Conservation (phyloP, 2,113 vertebrate species). For the Lepisosteus oculatus region DNA sequence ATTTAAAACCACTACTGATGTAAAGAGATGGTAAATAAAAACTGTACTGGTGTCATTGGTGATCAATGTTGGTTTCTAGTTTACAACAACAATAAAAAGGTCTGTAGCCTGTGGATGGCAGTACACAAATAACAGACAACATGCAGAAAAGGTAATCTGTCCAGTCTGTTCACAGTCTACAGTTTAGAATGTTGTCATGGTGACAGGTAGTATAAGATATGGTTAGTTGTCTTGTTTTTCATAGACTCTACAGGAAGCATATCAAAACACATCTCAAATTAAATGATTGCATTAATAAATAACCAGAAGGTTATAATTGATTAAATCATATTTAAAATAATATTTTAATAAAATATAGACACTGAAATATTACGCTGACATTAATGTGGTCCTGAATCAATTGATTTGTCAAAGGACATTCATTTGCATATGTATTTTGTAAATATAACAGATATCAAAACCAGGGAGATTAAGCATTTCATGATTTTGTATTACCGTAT, state of each 20-base stretch:
- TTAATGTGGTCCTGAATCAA: neutral
- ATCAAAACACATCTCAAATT: neutral
- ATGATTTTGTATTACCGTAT: too few relatives aligned
- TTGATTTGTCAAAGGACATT: neutral
- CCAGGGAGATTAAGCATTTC: too few relatives aligned
- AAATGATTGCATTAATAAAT: too few relatives aligned
- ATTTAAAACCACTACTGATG: too few relatives aligned
- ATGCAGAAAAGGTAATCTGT: too few relatives aligned
- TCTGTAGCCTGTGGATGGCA: too few relatives aligned
- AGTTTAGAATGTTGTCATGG: constrained; percentile 11
- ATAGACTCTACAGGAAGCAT: neutral
- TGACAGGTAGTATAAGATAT: neutral
- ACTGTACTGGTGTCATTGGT: too few relatives aligned
- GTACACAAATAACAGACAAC: neutral
- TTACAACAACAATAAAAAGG: too few relatives aligned
- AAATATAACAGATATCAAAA: too few relatives aligned
- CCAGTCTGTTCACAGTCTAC: neutral
- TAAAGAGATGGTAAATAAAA: too few relatives aligned
- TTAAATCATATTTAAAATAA: neutral
- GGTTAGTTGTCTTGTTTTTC: neutral
- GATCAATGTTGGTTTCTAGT: too few relatives aligned
- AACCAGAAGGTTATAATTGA: too few relatives aligned
- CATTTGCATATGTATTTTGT: neutral
- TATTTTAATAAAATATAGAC: neutral
- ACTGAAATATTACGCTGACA: neutral